A percentile compares a stretch with the other conserved stretches of the same genome.
These are phyloP conservation scores for Cuculus canorus DNA, from an alignment of 2,797 vertebrate genomes.

Conservation along the genomic window DNA sequence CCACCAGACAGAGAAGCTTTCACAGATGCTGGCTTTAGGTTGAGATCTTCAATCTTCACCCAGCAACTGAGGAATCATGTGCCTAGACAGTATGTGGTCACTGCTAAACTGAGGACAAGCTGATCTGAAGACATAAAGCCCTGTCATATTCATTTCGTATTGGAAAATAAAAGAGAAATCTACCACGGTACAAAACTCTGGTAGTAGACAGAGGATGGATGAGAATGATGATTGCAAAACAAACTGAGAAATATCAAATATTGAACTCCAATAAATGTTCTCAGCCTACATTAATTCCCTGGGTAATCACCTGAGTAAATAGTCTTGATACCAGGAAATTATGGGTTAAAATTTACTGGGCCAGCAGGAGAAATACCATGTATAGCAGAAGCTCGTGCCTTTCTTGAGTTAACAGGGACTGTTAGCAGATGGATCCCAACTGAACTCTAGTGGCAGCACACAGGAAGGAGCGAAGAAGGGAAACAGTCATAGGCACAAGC, in stretches of 20 bases:
- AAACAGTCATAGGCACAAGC: neutral
- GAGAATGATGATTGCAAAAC: neutral
- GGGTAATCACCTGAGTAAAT: neutral
- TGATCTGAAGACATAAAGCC: neutral
- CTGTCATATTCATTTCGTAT: neutral
- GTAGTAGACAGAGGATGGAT: neutral
- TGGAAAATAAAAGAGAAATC: neutral
- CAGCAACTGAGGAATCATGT: neutral
- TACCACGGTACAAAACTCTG: neutral
- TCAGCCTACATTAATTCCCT: neutral
- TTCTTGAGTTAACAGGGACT: neutral
- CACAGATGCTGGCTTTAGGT: neutral
- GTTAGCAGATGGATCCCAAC: neutral
- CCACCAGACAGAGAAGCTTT: neutral
- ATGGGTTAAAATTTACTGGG: neutral
- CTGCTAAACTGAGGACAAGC: neutral
- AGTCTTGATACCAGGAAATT: neutral
- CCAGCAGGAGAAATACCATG: neutral
- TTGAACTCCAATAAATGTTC: neutral
- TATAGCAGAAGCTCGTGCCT: neutral
- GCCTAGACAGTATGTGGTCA: neutral
- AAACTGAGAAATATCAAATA: neutral
- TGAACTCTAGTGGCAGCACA: neutral
- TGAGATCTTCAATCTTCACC: neutral
- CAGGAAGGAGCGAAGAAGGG: neutral